Base-by-base conservation (phyloP, 1,140 invertebrate genomes). In the Harlomillsia oculata region DNA sequence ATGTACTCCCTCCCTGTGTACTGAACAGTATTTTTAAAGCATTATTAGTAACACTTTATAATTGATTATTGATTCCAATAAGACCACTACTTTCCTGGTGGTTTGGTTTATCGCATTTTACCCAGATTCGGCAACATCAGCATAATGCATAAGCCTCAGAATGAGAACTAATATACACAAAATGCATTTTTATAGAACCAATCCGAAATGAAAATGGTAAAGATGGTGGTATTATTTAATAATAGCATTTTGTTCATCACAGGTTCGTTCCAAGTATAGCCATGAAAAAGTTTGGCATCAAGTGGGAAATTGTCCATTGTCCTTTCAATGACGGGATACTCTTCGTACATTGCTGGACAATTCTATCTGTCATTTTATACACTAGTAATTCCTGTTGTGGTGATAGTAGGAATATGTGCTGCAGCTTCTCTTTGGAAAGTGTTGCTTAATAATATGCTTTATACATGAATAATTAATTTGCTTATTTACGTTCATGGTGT, bases 241-340 rank as follows among this genome's bases (percentile, higher is more conserved):
- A 46, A 76, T 91, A 8, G 88, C 87, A 34, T 89, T 87, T 0
- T 82, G 86, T 0, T 88, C 87, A 0, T 14, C 95, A 88, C 71
- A 86, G 94, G 71, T 93, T 97, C 73, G 78, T 96, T 18, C 91
- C 92, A 6, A 89, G 88, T 11, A 82, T 89, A 70, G 71, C 91
- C 29, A 93, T 93, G 66, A 85, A 87, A 67, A 79, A 83, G 67
- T 76, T 97, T n/a, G n/a, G n/a, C n/a, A n/a, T n/a, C n/a, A 53
- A 94, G 90, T 9, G 90, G 90, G 48, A 97, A 97, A 74, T 92
- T 90, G 87, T 96, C 93, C 0, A 76, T 97, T 14, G 89, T 89
- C 53, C 67, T 88, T 13, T 89, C 87, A 9, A 89, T 96, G 83
- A 69, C 89, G 32, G 89, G 89, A 68, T 97, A 97, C 74, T 85